Percentiles rank a stretch among this genome's conserved stretches.
phyloP scores from a whole-genome alignment of 2,888 invertebrate genomes.

The Chaitophorus viminalis region DNA sequence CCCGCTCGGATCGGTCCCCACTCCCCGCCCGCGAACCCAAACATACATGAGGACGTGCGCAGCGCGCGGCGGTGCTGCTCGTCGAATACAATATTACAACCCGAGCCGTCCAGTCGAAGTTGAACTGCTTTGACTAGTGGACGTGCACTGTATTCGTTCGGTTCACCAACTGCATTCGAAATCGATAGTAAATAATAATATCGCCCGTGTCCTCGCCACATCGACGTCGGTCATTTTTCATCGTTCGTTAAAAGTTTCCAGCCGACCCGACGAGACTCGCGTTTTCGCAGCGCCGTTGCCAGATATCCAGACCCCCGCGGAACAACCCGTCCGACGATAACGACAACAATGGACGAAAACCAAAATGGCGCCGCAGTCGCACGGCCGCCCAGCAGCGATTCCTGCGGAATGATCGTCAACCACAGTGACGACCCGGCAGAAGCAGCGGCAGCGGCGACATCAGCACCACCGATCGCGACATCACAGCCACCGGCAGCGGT shows the following conservation, averaged over 20 bases:
- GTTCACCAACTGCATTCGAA: not conserved
- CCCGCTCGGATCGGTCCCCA: not conserved
- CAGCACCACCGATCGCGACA: not conserved
- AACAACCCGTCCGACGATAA: not conserved
- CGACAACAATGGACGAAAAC: slow-evolving; percentile 53
- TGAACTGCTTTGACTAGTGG: slow-evolving; percentile 59
- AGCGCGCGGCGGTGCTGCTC: slow-evolving; percentile 4
- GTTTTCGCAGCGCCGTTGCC: not conserved
- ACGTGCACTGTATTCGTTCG: not conserved
- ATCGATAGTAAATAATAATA: slow-evolving; percentile 22
- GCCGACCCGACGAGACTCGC: not conserved
- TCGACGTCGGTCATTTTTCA: not conserved
- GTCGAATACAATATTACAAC: slow-evolving; percentile 13
- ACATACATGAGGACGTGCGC: not conserved
- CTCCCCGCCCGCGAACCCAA: not conserved
- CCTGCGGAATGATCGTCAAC: slow-evolving; percentile 53
- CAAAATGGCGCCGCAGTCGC: slow-evolving; percentile 54
- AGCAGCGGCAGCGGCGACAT: not conserved
- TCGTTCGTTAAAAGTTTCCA: not conserved
- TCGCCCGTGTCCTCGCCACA: not conserved
- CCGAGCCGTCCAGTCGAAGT: slow-evolving; percentile 54
- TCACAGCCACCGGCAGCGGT: not conserved
- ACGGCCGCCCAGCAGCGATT: slow-evolving; percentile 43
- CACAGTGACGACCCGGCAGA: not conserved
- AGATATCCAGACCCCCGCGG: not conserved